A percentile compares a stretch with the other conserved stretches of the same genome.
These are phyloP conservation scores for Megaptera novaeangliae DNA, from an alignment of 2,113 vertebrate species.

Conservation along the genomic window DNA sequence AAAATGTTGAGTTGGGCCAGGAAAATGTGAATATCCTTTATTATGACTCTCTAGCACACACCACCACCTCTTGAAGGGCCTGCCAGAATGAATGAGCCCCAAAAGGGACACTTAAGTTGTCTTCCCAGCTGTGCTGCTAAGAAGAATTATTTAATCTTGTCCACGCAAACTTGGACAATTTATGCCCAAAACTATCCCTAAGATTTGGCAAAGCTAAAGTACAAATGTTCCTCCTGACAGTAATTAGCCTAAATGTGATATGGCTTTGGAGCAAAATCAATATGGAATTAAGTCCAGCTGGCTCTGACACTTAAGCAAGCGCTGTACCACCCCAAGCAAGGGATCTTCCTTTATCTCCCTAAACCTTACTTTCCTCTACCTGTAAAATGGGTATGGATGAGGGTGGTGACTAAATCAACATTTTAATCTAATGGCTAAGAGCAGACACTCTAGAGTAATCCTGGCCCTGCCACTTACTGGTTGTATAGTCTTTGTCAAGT, in stretches of 20 bases:
- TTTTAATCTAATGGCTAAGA: neutral
- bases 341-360: neutral
- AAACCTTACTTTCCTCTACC: neutral
- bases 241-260: neutral
- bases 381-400: neutral
- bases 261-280: neutral
- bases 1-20: neutral
- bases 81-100: conserved; percentile 20
- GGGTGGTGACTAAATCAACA: neutral
- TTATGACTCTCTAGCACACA: neutral
- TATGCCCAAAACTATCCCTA: neutral
- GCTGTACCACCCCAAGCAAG: neutral
- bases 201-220: neutral
- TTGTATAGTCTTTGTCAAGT: neutral
- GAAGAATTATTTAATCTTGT: neutral
- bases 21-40: neutral
- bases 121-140: neutral
- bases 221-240: neutral
- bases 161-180: neutral
- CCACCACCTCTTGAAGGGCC: neutral
- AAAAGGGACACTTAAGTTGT: neutral
- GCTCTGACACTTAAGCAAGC: neutral
- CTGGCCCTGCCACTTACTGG: neutral
- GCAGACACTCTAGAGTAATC: neutral
- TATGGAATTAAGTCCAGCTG: neutral